Base-by-base conservation (phyloP, 2,113 vertebrate species). In the Phaethornis superciliosus region DNA sequence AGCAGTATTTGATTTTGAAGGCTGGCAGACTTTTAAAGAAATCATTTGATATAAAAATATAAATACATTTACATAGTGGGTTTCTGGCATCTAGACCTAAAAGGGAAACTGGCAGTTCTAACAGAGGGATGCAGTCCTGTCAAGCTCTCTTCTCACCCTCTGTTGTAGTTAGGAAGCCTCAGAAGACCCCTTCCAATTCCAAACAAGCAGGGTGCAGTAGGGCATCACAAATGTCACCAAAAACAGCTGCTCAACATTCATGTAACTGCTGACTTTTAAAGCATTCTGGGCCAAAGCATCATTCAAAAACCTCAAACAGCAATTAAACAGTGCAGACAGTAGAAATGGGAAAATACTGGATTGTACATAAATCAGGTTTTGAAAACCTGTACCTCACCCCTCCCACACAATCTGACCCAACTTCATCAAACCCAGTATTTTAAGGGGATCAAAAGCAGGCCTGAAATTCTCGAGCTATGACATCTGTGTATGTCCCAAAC, bases 21-120 rank as follows among this genome's bases (percentile, higher is more conserved):
- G n/a, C 2, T 91, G 85, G 82, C 85, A 93, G 89, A 49, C 68
- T 93, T 94, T 68, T 88, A 91, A 91, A 95, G 71, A 95, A 94
- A 83, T 33, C 7, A 78, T 56, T 62, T 47, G 44, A 49, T 95
- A 93, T 52, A 2, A 65, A 92, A 85, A 95, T 85, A 37, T 26
- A 76, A 90, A 71, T 58, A 85, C 8, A 62, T 86, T 76, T 89
- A 67, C 37, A 76, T 64, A 88, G 67, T 23, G 44, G 56, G 65
- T 78, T 94, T 86, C 55, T 96, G 60, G 47, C 33, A 88, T 78
- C 63, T 90, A 44, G 55, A 93, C 33, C 49, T 58, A 60, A 89
- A 75, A 51, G 86, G 51, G 75, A 26, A 80, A 85, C 19, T 70
- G 62, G 24, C 71, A 62, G 27, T 68, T 69, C 24, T 12, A 65